Percentiles rank a stretch among this genome's conserved stretches.
Conservation (phyloP, 1,140 invertebrate species). For the Trinorchestia longiramus region DNA sequence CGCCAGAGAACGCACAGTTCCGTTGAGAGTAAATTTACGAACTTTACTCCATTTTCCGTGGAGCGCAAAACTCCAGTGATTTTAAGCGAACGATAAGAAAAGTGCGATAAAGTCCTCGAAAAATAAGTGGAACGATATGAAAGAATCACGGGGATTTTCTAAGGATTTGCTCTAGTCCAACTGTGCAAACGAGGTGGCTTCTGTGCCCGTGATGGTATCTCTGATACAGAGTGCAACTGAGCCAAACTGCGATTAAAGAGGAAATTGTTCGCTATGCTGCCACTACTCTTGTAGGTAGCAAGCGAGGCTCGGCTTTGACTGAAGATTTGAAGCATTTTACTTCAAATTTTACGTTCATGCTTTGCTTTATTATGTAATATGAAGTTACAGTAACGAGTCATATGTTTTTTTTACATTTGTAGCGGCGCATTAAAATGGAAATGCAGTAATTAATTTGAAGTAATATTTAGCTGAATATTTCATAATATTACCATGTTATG, state of each 20-base stretch:
- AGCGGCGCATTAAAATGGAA: too few species aligned
- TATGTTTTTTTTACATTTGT: too few species aligned
- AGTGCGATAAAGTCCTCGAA: not conserved
- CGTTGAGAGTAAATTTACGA: not conserved
- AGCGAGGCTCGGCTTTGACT: too few species aligned
- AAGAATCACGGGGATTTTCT: not conserved
- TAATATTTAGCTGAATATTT: too few species aligned
- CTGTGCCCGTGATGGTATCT: not conserved
- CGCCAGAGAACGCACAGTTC: not conserved
- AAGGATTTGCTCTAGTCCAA: not conserved
- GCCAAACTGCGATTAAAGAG: not conserved
- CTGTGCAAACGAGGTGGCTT: not conserved
- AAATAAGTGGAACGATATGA: not conserved
- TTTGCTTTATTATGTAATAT: too few species aligned
- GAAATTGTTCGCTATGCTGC: not conserved
- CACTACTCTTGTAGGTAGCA: not conserved
- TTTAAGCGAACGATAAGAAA: not conserved
- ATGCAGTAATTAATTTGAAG: too few species aligned
- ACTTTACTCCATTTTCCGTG: not conserved
- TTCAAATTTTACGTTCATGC: too few species aligned
- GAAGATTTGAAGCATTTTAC: too few species aligned
- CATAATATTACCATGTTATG: too few species aligned
- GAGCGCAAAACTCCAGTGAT: not conserved
- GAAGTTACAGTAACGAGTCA: too few species aligned
- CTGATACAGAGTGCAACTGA: not conserved